Percentiles rank a stretch among this genome's conserved stretches.
Evolutionary conservation across 2,797 vertebrate species (phyloP).

Genomic region (Rhadinocentrus ornatus): DNA sequence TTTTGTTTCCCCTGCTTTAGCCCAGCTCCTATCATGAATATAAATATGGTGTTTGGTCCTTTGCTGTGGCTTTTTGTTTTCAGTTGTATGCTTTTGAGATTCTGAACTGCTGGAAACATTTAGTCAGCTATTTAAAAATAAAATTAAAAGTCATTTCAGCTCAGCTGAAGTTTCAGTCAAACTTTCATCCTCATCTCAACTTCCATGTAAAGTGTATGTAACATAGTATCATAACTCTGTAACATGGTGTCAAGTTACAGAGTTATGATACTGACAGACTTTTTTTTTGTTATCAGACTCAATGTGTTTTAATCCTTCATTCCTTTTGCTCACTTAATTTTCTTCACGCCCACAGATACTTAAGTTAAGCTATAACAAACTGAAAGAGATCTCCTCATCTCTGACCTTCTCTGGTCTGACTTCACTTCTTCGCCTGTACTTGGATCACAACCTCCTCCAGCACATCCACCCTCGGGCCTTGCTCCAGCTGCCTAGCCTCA

Average conservation of each 20-base stretch:
- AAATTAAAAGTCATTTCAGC: constrained; percentile 17
- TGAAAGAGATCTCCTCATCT: constrained; percentile 83
- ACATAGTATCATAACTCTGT: too few relatives aligned
- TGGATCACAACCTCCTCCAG: constrained; percentile 94
- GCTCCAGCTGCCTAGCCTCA: constrained; percentile 87
- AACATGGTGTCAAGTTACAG: too few relatives aligned
- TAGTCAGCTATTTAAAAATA: constrained; percentile 15
- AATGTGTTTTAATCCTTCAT: constrained; percentile 32
- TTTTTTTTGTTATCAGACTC: constrained; percentile 42
- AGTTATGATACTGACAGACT: neutral
- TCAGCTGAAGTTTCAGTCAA: constrained; percentile 18
- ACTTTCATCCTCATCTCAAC: constrained; percentile 21
- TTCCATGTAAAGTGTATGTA: too few relatives aligned
- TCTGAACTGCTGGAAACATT: constrained; percentile 14
- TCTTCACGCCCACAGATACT: constrained; percentile 83
- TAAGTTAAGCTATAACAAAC: constrained; percentile 97
- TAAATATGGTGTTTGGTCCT: constrained; percentile 5
- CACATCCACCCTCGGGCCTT: constrained; percentile 93
- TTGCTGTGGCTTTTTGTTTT: constrained; percentile 15
- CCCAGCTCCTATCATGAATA: constrained; percentile 15
- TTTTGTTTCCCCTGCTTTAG: constrained; percentile 32
- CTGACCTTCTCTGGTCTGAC: constrained; percentile 88
- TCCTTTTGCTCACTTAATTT: constrained; percentile 28
- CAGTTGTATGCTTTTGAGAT: constrained; percentile 11
- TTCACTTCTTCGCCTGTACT: constrained; percentile 88